phyloP scores from a whole-genome alignment of 2,797 vertebrate genomes.

The Pitangus sulphuratus region DNA sequence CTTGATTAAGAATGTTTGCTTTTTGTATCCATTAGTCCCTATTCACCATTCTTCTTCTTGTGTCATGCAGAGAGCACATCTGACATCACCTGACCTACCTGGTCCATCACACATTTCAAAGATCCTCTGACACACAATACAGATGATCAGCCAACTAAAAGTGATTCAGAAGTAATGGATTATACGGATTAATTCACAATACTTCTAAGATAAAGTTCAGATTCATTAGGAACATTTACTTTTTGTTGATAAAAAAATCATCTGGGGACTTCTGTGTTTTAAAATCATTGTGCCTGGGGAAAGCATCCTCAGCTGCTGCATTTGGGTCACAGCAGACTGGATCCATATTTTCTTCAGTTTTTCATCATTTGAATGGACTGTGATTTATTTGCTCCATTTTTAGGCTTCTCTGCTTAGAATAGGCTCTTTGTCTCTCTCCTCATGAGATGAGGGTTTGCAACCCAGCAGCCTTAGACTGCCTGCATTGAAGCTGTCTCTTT shows the following conservation, averaged over 20 bases:
- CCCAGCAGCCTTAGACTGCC: background rate
- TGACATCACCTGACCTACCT: background rate
- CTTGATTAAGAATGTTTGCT: background rate
- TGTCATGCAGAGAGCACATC: fast-evolving
- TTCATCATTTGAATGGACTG: background rate
- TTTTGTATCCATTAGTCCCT: background rate
- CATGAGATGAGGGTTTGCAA: background rate
- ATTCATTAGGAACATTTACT: background rate
- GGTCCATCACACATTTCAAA: background rate
- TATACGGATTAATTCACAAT: background rate
- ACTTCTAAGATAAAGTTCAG: background rate
- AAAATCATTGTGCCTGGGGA: background rate
- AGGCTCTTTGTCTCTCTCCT: background rate
- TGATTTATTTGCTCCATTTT: background rate
- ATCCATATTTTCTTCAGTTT: background rate
- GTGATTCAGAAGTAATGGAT: background rate
- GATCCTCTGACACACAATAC: background rate
- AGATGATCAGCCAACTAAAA: background rate
- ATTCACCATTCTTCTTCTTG: background rate
- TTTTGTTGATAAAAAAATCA: background rate
- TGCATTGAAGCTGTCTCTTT: background rate
- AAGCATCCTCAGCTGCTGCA: background rate
- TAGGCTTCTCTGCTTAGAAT: background rate
- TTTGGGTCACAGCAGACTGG: background rate
- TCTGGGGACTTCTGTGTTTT: background rate